Base-by-base conservation (phyloP, 1,140 invertebrate species). In the Zaprionus vittiger region DNA sequence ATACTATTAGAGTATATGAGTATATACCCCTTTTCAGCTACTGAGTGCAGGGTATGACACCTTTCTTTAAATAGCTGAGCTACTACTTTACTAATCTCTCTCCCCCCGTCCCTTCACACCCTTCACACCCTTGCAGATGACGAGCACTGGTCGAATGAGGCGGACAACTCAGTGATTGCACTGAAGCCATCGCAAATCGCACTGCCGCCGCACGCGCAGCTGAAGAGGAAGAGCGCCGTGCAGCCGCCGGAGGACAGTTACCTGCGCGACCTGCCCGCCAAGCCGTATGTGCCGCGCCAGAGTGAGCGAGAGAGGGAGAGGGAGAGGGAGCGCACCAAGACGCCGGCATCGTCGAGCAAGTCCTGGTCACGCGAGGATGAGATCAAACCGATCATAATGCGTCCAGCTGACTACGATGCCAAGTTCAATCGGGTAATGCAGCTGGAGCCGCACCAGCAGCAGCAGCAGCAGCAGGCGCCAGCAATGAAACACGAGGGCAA, bases 141-240 rank as follows among this genome's bases (percentile, higher is more conserved):
- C 60, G 90, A 93, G 24, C 91, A 91, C 70, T 92, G 91, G 91
- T 91, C 82, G 5, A 92, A 92, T 20, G 91, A 93, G 73, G 91
- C 87, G 60, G 92, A 93, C 57, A 93, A 93, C 49, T 91, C 92
- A 44, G 91, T 92, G 11, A 92, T 92, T 28, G 91, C 89, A 0
- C 37, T 92, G 55, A 92, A 92, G 60, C 91, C 91, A 9, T 92
- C 89, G 24, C 91, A 92, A 28, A 92, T 92, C 11, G 79, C 86
- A 5, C 26, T 91, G 63, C 78, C 80, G 20, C 80, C 78, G 47
- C 89, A 92, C 37, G 75, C 77, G 55, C 84, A 90, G 54, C 67
- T 87, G 59, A 81, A 87, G 65, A 76, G 91, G 0, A 91, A 92
- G 69, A 92, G 89, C 63, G 91, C 91, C 6, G 79, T 92, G 24